Percentiles rank a stretch among this genome's conserved stretches.
These are phyloP conservation scores for Didymodactylos carnosus DNA, from an alignment of 2,888 invertebrate species.

Conservation along the genomic window DNA sequence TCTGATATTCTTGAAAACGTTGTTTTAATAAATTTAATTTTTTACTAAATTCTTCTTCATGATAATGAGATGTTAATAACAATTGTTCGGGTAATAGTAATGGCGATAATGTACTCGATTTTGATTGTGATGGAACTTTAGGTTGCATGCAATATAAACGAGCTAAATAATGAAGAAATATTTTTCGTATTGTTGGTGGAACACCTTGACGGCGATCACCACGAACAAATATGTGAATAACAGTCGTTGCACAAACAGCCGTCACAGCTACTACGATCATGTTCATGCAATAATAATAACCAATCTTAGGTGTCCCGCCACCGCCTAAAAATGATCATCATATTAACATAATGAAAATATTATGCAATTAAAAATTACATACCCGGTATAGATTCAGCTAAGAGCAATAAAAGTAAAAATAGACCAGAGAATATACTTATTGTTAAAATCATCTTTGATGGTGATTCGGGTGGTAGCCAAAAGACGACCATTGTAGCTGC, in stretches of 20 bases:
- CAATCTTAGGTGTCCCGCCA: conserved; percentile 15
- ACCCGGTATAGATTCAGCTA: conserved; percentile 29
- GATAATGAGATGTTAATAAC: background rate
- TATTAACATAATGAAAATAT: no score
- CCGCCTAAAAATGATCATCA: no score
- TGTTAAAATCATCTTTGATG: conserved; percentile 34
- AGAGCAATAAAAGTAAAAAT: conserved; percentile 29
- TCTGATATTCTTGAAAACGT: background rate
- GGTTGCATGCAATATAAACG: background rate
- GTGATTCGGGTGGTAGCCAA: conserved; percentile 35
- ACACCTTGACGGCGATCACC: conserved; percentile 19
- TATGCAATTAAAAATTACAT: background rate
- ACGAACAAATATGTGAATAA: conserved; percentile 33
- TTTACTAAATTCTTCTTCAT: background rate
- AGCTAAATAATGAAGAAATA: background rate
- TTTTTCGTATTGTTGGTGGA: background rate
- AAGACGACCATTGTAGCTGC: conserved; percentile 34
- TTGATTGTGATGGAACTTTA: background rate
- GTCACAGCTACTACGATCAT: conserved; percentile 33
- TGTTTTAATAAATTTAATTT: background rate
- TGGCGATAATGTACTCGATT: background rate
- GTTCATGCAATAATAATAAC: conserved; percentile 33
- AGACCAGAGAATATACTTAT: conserved; percentile 34
- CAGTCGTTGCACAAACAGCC: conserved; percentile 29
- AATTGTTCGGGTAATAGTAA: background rate